Conservation (phyloP, 2,888 invertebrate species). For the Scelioninae gen. 1 region DNA sequence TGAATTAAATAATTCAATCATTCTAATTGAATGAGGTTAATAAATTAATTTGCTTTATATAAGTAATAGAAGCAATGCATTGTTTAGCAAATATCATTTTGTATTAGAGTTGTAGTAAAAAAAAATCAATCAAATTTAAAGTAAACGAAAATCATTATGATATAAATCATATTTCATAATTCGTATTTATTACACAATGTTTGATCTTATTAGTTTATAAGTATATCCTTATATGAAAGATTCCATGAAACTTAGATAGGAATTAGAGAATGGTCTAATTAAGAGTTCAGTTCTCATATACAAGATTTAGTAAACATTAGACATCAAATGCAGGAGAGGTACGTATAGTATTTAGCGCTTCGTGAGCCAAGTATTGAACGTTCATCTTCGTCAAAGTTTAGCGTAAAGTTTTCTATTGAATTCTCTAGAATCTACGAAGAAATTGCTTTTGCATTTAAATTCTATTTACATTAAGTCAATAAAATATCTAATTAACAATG, state of each 20-base stretch:
- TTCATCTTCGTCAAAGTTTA: slow-evolving; percentile 57
- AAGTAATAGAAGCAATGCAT: no score
- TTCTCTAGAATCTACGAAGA: slow-evolving; percentile 43
- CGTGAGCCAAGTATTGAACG: slow-evolving; percentile 37
- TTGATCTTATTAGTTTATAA: no score
- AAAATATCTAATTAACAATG: slow-evolving; percentile 45
- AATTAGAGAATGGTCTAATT: slow-evolving; percentile 45
- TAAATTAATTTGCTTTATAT: no score
- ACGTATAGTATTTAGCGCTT: slow-evolving; percentile 50
- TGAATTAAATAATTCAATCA: no score
- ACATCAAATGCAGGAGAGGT: slow-evolving; percentile 54
- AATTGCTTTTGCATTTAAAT: slow-evolving; percentile 30
- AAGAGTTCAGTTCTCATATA: slow-evolving; percentile 46
- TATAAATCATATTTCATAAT: no score
- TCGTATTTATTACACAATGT: no score
- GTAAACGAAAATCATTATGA: no score
- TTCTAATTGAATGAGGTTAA: no score
- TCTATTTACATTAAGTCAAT: slow-evolving; percentile 8
- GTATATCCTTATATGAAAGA: slow-evolving; percentile 7
- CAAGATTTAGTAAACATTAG: slow-evolving; percentile 54
- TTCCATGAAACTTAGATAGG: slow-evolving; percentile 44
- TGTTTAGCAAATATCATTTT: no score
- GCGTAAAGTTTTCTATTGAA: slow-evolving; percentile 53
- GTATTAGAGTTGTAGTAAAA: no score
- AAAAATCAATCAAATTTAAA: no score